Percentiles rank a stretch among this genome's conserved stretches.
These are phyloP conservation scores for Spinibarbus caldwelli DNA, from an alignment of 2,797 vertebrate species.

Conservation along the genomic window DNA sequence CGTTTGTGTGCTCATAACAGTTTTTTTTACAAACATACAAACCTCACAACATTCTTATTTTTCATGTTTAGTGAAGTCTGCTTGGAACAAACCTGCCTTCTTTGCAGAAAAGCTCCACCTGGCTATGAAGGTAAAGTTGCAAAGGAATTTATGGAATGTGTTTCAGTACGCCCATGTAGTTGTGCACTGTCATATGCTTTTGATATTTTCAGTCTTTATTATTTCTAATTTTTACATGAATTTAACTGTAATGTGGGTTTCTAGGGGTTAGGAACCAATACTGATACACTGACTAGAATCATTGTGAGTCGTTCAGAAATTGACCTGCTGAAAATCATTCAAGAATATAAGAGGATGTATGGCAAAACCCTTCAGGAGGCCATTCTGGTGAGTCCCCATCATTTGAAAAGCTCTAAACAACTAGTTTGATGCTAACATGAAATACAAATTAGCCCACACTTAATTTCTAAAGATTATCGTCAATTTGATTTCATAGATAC, in stretches of 20 bases:
- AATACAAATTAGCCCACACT: neutral
- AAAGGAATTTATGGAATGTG: neutral
- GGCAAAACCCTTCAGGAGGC: conserved; percentile 77
- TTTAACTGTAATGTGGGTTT: neutral
- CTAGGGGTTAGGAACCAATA: conserved; percentile 82
- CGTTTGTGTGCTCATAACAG: neutral
- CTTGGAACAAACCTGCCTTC: conserved; percentile 85
- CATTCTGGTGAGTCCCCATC: conserved; percentile 79
- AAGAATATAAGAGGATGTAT: conserved; percentile 82
- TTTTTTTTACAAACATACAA: neutral
- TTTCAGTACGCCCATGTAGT: neutral
- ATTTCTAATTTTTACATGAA: neutral
- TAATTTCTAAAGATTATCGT: no score
- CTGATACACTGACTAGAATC: conserved; percentile 82
- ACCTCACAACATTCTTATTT: conserved; percentile 27
- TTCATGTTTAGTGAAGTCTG: conserved; percentile 79
- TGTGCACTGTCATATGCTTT: neutral
- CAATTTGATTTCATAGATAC: no score
- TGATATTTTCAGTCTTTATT: neutral
- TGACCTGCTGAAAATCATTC: conserved; percentile 87
- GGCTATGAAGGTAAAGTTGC: conserved; percentile 85
- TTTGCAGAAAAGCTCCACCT: conserved; percentile 90
- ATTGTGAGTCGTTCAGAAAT: conserved; percentile 90
- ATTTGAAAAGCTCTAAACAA: neutral
- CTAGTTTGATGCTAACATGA: neutral